Evolutionary conservation across 2,888 invertebrate species (phyloP).

Genomic region (Stenotaenia linearis): DNA sequence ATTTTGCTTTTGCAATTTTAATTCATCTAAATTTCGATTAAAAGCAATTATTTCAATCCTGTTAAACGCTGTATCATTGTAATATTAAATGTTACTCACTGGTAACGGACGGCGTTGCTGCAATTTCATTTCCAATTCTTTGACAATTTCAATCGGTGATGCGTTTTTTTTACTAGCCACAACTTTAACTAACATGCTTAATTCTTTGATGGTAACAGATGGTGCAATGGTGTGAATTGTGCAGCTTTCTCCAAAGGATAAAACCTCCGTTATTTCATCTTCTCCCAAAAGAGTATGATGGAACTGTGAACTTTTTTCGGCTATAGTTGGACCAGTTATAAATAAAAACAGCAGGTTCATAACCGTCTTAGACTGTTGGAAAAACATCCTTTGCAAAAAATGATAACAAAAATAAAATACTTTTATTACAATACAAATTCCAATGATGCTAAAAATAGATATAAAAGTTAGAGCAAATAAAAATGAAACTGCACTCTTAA

Average conservation of each 20-base stretch:
- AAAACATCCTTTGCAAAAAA: neutral
- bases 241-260: neutral
- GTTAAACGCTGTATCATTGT: too few relatives aligned
- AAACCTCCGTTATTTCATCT: neutral
- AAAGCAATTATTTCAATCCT: too few relatives aligned
- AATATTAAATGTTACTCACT: neutral
- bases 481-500: too few relatives aligned
- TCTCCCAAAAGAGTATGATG: neutral
- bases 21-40: too few relatives aligned
- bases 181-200: neutral
- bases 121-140: conserved; percentile 3
- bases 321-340: neutral
- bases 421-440: too few relatives aligned
- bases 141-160: neutral
- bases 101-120: conserved; percentile 13
- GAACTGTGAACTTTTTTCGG: neutral
- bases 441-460: too few relatives aligned
- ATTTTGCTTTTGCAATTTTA: too few relatives aligned
- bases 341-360: neutral
- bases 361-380: neutral
- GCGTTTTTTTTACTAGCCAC: neutral
- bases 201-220: neutral
- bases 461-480: too few relatives aligned
- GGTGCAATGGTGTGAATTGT: neutral
- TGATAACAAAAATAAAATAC: neutral